These are phyloP conservation scores for Tiaroga cobitis DNA, from an alignment of 2,797 vertebrate genomes.

Conservation along the genomic window DNA sequence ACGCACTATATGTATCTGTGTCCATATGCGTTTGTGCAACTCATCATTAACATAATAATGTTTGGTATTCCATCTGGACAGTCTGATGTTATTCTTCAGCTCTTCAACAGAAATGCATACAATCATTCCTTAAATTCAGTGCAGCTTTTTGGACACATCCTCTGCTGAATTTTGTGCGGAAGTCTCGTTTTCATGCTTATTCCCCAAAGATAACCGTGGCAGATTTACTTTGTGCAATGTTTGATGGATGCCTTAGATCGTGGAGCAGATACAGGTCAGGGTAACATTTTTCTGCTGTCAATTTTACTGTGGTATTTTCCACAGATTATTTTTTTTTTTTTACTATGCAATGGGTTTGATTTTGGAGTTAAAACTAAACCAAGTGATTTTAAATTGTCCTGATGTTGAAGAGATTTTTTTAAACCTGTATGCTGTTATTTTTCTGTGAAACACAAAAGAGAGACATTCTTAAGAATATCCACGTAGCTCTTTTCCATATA, in stretches of 20 bases:
- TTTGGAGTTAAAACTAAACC: not conserved
- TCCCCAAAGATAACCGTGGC: conserved; percentile 7
- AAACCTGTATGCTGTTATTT: not conserved
- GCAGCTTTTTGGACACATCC: conserved; percentile 2
- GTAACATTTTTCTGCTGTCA: not conserved
- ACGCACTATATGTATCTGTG: not conserved
- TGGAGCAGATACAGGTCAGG: conserved; percentile 8
- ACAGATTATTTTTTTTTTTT: not conserved
- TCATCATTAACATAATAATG: conserved; percentile 12
- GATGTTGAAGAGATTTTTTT: not conserved
- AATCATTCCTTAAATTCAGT: not conserved
- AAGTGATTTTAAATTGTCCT: not conserved
- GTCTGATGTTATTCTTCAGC: not conserved
- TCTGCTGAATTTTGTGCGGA: conserved; percentile 6
- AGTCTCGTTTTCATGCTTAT: conserved; percentile 7
- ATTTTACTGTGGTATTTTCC: not conserved
- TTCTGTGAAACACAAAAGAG: not conserved
- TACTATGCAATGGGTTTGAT: not conserved
- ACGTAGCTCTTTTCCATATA: not conserved
- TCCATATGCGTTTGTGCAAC: conserved; percentile 15
- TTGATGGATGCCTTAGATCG: conserved; percentile 20
- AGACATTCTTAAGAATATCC: not conserved
- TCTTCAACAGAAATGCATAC: conserved; percentile 1
- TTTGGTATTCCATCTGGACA: conserved; percentile 2
- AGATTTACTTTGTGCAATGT: conserved; percentile 12